Evolutionary conservation across 2,797 vertebrate genomes (phyloP), one percentile per base, ranked within the genome.

Genomic region (Eremophila alpestris): DNA sequence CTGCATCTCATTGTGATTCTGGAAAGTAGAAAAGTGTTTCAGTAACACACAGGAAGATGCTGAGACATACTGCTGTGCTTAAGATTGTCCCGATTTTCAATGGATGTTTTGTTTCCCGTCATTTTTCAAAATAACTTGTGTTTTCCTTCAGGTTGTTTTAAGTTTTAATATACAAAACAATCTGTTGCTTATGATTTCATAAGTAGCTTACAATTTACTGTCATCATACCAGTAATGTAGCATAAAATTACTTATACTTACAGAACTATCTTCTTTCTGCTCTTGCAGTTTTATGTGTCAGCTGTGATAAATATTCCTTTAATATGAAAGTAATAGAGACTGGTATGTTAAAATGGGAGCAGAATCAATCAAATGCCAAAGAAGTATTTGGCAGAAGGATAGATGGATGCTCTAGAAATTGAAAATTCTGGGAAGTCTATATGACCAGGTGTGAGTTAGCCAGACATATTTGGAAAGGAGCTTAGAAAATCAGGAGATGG

Each of bases 381-480:
- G 30, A 60, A 86, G 3, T 27, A 27, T 51, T 75, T 80, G 30
- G 21, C 32, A 36, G 51, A 79, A 64, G 34, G 36, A 41, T 22
- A 24, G 45, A n/a, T 43, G 30, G n/a, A 46, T 80, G n/a, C 56
- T 74, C 38, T n/a, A 63, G 70, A 91, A 92, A 67, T 1, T 22
- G 13, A 45, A 68, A 80, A 75, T 43, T 16, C 56, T 52, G 12
- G 15, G 55, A 82, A 73, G 18, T 51, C 43, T 17, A 1, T 59
- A 62, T 23, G 9, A 45, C 45, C 65, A 92, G 38, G 54, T 78
- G 54, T 87, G 81, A 78, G 68, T 92, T 80, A 84, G 48, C 73
- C 80, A 93, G 56, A 36, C 5, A 2, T 79, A 23, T 76, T 83
- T 89, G 78, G 64, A 86, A 96, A 92, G 95, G 55, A 96, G 36